Evolutionary conservation across 2,888 invertebrate species (phyloP), one percentile per base, ranked within the genome.

Genomic region (Eilema depressum): DNA sequence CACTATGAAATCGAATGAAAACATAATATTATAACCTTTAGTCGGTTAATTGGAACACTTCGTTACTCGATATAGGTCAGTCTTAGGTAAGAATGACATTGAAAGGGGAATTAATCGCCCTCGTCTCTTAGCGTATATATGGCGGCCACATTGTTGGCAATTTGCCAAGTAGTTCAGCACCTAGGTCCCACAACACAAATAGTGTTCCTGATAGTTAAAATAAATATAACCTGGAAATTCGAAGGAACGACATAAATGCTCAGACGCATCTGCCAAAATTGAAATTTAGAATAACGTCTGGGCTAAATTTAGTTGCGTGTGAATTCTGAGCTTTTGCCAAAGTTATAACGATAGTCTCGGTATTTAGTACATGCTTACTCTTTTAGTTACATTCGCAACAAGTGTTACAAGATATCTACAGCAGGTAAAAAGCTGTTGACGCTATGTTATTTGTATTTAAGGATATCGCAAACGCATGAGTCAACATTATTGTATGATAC

Each of bases 71-170:
- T 85, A 80, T 90, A 83, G 91, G 90, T 89, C 88, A 85, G 74
- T 80, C 78, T 81, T 74, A 82, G 81, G 83, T 82, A 85, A 85
- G 86, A 90, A 89, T 92, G 93, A 93, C 93, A 93, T 93, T 94
- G 93, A 91, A 89, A 83, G 80, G 77, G 64, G 82, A 71, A 78
- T 79, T 76, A 79, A 87, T 87, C 83, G 82, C 85, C 79, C 79
- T 76, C 85, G 85, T 85, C 85, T 82, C 79, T 82, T 80, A 82
- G 84, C 87, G 87, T 88, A 85, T n/a, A 30, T 86, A 84, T 83
- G 83, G 83, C 83, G 83, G 75, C 75, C 83, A 69, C 76, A 82
- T 82, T 83, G 81, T 87, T 93, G 93, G 93, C 89, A 23, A 3
- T 8, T 2, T 57, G 88, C 93, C 93, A 93, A 93, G 77, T 92